phyloP scores from a whole-genome alignment of 2,113 vertebrate genomes.

The Neopipo cinnamomea region DNA sequence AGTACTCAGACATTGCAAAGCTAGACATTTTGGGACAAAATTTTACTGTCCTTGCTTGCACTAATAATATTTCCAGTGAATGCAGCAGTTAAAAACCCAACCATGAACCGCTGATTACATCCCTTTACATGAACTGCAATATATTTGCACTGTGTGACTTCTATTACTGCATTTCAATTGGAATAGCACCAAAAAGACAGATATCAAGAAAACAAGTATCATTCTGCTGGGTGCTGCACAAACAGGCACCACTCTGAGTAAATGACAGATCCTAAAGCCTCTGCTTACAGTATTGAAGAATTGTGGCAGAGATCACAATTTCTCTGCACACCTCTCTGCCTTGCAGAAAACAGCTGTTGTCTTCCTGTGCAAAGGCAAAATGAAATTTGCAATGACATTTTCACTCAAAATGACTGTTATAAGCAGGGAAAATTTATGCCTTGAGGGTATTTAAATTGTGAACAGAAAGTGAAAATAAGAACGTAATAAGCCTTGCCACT shows the following conservation, averaged over 20 bases:
- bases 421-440: neutral
- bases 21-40: neutral
- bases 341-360: neutral
- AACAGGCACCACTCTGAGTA: neutral
- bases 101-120: neutral
- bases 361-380: neutral
- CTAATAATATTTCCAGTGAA: neutral
- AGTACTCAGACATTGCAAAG: neutral
- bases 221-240: neutral
- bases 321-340: neutral
- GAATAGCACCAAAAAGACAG: neutral
- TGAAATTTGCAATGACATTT: neutral
- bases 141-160: neutral
- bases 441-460: neutral
- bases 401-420: neutral
- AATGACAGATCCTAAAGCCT: neutral
- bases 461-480: slow-evolving; percentile 28
- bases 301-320: neutral
- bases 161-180: neutral
- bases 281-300: neutral
- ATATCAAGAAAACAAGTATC: neutral
- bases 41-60: neutral
- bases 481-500: neutral
- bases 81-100: neutral
- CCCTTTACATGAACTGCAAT: neutral